Base-by-base conservation (phyloP, 2,113 vertebrate genomes). In the Copsychus sechellarum region DNA sequence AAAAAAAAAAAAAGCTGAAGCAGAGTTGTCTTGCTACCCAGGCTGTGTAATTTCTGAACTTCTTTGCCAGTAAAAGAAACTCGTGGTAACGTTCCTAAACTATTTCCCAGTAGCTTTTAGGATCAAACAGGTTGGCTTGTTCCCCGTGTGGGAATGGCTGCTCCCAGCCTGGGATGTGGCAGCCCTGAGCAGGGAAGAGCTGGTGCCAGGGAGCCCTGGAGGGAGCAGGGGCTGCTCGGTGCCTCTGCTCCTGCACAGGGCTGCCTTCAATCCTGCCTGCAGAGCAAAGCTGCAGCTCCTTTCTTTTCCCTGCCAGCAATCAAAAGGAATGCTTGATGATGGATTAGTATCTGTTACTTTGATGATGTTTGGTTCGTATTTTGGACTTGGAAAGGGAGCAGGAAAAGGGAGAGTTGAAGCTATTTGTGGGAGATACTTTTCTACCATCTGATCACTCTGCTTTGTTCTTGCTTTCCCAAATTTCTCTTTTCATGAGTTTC, bases 1-100 rank as follows among this genome's bases (percentile, higher is more conserved):
- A 94, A 80, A 82, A 92, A 70, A 24, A 16, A 92, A 95, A 74
- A 83, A 84, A 57, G 53, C 74, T 95, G 79, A 92, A 97, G 77
- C 36, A 11, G 66, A 24, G 86, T 92, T 74, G 34, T 67, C 36
- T 79, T 77, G 33, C 65, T 86, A 12, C 23, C 6, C 67, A 67
- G 31, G 14, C 64, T 1, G 0, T 40, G 34, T 15, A 78, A 48
- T 18, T 74, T 60, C 23, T 77, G 57, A 53, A 48, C n/a, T 64
- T 42, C 62, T 85, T 58, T 72, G 11, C 74, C 47, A 20, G 60
- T 20, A n/a, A 45, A 60, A 22, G 28, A 60, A 88, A n/a, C 5
- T 58, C 47, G 24, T 22, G 26, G 7, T 51, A 26, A 83, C 5
- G 10, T 48, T 78, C 24, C 56, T 57, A 53, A 92, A 45, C 23